Evolutionary conservation across 2,888 invertebrate species (phyloP), one percentile per base, ranked within the genome.

Genomic region (Celastrina argiolus): DNA sequence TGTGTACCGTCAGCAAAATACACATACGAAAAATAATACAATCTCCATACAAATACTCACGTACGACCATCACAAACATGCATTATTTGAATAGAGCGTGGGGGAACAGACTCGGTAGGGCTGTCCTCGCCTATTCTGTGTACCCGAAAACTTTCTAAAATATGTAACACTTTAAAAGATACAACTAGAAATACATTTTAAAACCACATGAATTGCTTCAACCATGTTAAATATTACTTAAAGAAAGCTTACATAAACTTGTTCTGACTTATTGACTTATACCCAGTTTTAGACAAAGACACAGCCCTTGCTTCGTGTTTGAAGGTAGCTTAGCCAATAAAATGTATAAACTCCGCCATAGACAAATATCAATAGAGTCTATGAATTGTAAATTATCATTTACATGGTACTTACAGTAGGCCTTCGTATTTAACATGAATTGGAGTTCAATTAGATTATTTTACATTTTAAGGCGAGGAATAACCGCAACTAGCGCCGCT

Each of bases 21-120:
- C 22, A 56, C 61, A 22, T 36, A 18, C 61, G 61, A 61, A 39
- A 61, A 61, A 61, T 61, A 61, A 61, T 61, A 61, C 61, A 61
- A 61, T 61, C 61, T 36, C 61, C 61, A 61, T 61, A 61, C 61
- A 61, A 61, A 61, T 61, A 61, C 36, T 61, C 61, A 61, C 61
- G 61, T 61, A 61, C 36, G 61, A 18, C 34, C 61, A 68, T 65
- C 69, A 67, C 74, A 74, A 73, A 76, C 74, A 75, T 74, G 76
- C 76, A 79, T 73, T 77, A 77, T 78, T 79, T 75, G 80, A 79
- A 78, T 76, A 74, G 70, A 68, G 88, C 87, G 89, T 88, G 88
- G 88, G 88, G 79, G 86, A 78, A 78, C 76, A 84, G 81, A 82
- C 79, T 74, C 18, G 16, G 36, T 22, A 36, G 22, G 36, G 61